Percentiles rank a stretch among this genome's conserved stretches.
phyloP scores from a whole-genome alignment of 2,113 vertebrate genomes.

The Bettongia penicillata region DNA sequence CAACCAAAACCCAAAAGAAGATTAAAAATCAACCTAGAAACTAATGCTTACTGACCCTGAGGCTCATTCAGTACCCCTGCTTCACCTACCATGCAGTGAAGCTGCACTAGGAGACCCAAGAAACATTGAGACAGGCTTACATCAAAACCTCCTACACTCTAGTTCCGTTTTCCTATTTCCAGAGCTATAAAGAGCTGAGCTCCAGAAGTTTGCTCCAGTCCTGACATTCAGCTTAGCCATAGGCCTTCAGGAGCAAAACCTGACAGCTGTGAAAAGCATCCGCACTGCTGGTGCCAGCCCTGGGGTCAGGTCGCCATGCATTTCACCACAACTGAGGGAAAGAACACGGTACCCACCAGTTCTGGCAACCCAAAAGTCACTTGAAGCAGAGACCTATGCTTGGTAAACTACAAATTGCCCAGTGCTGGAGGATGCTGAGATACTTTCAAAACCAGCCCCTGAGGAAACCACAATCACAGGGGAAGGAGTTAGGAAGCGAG shows the following conservation, averaged over 20 bases:
- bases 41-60: neutral
- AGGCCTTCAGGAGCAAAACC: neutral
- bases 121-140: neutral
- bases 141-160: neutral
- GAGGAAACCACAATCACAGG: neutral
- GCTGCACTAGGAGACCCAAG: neutral
- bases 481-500: neutral
- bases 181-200: neutral
- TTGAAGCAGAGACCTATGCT: neutral
- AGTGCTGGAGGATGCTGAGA: neutral
- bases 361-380: neutral
- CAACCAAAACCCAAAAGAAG: neutral
- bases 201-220: neutral
- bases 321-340: neutral
- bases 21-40: neutral
- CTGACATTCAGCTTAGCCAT: neutral
- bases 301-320: neutral
- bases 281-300: neutral
- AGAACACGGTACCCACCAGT: neutral
- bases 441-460: neutral
- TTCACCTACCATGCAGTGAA: neutral
- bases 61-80: neutral
- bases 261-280: neutral
- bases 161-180: neutral
- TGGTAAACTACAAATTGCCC: neutral